Base-by-base conservation (phyloP, 2,888 invertebrate species). In the Callyntrura guangdongensis region DNA sequence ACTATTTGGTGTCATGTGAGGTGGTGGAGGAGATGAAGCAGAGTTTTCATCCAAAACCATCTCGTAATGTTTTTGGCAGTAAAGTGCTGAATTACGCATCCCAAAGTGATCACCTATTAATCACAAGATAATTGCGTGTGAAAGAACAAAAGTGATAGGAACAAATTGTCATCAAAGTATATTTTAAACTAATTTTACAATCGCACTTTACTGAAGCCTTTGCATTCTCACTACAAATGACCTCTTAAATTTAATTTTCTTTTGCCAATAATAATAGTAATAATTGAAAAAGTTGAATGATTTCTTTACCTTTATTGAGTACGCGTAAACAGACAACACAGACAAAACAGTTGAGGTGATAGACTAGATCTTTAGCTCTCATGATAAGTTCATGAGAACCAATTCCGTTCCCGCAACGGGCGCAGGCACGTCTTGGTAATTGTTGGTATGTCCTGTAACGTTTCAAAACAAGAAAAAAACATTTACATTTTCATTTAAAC, bases 311-410 rank as follows among this genome's bases (percentile, higher is more conserved):
- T 94, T 98, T 97, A 91, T 97, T 97, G 92, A 99, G 96, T 83
- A 97, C 96, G 59, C 96, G 96, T 79, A 97, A 97, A 95, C 99
- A 98, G 61, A 97, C 97, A 88, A 97, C 96, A 95, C 98, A 98
- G 53, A 97, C 97, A 96, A 99, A 99, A 95, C 98, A 99, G 93
- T 97, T 96, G 89, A 98, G 96, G 95, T 99, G 98, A 95, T 97
- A 99, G 91, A 98, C 97, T 94, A 97, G 96, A 94, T 98, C 98
- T 67, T 97, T 95, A 0, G 98, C 98, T 91, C 98, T 95, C 98
- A 98, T 98, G 94, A 98, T 98, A 94, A 98, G 96, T 95, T 98
- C 98, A 94, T 97, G 97, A 61, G 98, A 97, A 9, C 97, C 97
- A 94, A 99, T 98, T 6, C 97, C 97, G 82, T 97, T 96, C 36